Conservation (phyloP, 2,797 vertebrate genomes). For the Trachurus trachurus region DNA sequence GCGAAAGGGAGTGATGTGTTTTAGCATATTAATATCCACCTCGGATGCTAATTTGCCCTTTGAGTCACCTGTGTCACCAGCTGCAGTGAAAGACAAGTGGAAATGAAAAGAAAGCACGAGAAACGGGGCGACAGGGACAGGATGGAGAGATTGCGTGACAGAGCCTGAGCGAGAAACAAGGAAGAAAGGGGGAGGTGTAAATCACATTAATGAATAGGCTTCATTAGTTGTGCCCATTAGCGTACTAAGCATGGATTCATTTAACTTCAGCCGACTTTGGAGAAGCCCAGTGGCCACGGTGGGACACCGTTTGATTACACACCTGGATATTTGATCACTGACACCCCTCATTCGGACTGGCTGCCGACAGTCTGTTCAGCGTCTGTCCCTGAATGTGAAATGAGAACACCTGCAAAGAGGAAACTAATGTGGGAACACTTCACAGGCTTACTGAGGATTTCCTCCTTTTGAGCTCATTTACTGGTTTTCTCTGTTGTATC, state of each 20-base stretch:
- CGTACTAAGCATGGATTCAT: conserved; percentile 58
- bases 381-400: conserved; percentile 39
- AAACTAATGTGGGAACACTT: neutral
- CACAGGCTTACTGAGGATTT: conserved; percentile 5
- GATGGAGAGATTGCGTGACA: conserved; percentile 19
- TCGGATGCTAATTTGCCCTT: conserved; percentile 62
- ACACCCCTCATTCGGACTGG: conserved; percentile 26
- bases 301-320: conserved; percentile 56
- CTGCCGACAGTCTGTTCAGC: neutral
- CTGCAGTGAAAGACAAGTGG: conserved; percentile 44
- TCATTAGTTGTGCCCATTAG: conserved; percentile 74
- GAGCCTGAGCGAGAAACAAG: conserved; percentile 37
- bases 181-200: conserved; percentile 58
- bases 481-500: conserved; percentile 5
- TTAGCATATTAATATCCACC: conserved; percentile 60
- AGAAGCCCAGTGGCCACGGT: conserved; percentile 43
- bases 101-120: conserved; percentile 42
- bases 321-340: conserved; percentile 62
- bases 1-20: conserved; percentile 52
- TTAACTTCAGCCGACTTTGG: conserved; percentile 62
- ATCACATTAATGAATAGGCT: conserved; percentile 74
- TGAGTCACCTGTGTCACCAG: conserved; percentile 64
- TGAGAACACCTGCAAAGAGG: conserved; percentile 31
- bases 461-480: conserved; percentile 5
- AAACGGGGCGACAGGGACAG: neutral